phyloP scores from a whole-genome alignment of 2,888 invertebrate species.

The Drosophila birchii region DNA sequence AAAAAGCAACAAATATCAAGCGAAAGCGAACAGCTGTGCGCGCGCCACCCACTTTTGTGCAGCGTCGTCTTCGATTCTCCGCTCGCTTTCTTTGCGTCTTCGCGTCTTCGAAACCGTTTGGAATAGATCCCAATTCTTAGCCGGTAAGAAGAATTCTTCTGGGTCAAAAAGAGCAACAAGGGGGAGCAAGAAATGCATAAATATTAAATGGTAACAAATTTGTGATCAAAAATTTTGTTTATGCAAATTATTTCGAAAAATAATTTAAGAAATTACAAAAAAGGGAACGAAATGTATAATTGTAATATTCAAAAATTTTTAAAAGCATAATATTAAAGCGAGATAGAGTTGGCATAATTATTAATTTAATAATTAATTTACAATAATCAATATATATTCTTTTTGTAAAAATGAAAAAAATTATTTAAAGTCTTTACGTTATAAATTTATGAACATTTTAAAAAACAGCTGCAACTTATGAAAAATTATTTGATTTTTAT shows the following conservation, averaged over 20 bases:
- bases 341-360: too few species aligned
- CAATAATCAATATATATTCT: too few species aligned
- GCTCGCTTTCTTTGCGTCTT: conserved; percentile 14
- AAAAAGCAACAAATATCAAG: conserved; percentile 14
- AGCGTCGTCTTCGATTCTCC: conserved; percentile 22
- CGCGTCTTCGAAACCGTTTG: conserved; percentile 13
- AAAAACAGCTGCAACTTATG: too few species aligned
- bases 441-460: too few species aligned
- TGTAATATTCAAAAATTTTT: background rate
- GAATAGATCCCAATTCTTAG: conserved; percentile 27
- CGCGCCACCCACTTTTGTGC: conserved; percentile 27
- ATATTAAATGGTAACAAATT: background rate
- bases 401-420: too few species aligned
- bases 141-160: conserved; percentile 37
- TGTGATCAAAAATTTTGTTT: background rate
- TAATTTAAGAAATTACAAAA: background rate
- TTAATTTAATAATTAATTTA: too few species aligned
- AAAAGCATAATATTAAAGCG: too few species aligned
- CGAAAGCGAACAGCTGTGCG: conserved; percentile 45
- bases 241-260: background rate
- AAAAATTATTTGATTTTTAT: too few species aligned
- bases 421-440: too few species aligned
- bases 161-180: background rate
- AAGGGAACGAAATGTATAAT: background rate
- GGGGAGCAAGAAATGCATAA: background rate